Evolutionary conservation across 2,888 invertebrate genomes (phyloP).

Genomic region (Cynaeus angustus): DNA sequence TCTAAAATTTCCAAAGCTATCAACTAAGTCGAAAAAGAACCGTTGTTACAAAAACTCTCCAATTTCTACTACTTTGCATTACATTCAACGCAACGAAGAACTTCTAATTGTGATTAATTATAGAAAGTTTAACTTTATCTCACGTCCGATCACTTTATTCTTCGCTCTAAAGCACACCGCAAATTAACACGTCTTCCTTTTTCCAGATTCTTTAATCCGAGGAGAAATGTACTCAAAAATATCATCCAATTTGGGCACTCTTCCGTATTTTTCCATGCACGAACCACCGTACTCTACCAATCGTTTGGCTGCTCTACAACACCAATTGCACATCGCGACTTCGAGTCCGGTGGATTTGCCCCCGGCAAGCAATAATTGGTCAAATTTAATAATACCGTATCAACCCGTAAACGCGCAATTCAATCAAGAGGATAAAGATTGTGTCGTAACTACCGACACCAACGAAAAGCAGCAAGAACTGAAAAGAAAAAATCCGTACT

Average conservation of each 20-base stretch:
- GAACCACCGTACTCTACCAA: slow-evolving; percentile 69
- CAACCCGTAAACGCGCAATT: slow-evolving; percentile 65
- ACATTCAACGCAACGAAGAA: no score
- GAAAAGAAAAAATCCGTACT: slow-evolving; percentile 87
- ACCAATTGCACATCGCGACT: slow-evolving; percentile 71
- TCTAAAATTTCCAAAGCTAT: no score
- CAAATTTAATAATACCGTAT: slow-evolving; percentile 76
- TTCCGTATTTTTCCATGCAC: slow-evolving; percentile 63
- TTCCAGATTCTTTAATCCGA: slow-evolving; percentile 63
- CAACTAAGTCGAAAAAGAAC: no score
- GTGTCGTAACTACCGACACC: slow-evolving; percentile 53
- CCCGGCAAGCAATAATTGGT: slow-evolving; percentile 70
- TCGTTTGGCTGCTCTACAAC: slow-evolving; percentile 74
- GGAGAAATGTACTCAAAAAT: slow-evolving; percentile 65
- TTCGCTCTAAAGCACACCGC: neutral
- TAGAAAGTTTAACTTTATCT: slow-evolving; percentile 22
- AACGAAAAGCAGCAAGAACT: slow-evolving; percentile 61
- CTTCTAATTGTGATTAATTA: slow-evolving; percentile 29
- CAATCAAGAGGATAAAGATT: slow-evolving; percentile 56
- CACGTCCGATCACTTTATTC: neutral
- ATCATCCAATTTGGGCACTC: slow-evolving; percentile 55
- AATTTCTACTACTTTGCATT: no score
- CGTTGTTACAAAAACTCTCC: no score
- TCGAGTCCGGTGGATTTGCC: slow-evolving; percentile 65
- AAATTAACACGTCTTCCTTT: slow-evolving; percentile 20